phyloP scores from a whole-genome alignment of 2,113 vertebrate species.

The Oreocharis arfaki region DNA sequence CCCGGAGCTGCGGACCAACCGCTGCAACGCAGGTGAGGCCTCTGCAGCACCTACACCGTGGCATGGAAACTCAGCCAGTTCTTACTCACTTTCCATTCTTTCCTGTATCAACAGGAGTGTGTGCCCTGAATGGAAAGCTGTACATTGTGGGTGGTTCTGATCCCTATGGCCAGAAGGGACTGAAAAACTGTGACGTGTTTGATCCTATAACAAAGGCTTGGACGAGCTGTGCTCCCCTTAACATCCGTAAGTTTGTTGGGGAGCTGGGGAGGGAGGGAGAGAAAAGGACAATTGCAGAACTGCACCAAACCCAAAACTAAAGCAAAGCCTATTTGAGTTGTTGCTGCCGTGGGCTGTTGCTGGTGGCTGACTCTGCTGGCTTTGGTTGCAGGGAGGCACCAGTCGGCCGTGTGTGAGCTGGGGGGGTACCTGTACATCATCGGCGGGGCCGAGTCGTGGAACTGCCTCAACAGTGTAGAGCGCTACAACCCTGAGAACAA shows the following conservation, averaged over 20 bases:
- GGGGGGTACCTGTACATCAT: conserved; percentile 90
- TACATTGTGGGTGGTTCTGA: conserved; percentile 96
- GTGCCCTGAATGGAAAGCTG: conserved; percentile 89
- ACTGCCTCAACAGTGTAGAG: conserved; percentile 94
- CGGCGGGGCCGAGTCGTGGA: conserved; percentile 95
- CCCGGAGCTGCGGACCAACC: conserved; percentile 93
- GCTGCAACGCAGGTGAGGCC: conserved; percentile 91
- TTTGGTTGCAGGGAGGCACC: conserved; percentile 85
- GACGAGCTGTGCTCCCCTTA: conserved; percentile 91
- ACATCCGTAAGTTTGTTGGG: conserved; percentile 81
- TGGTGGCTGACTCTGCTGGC: no score
- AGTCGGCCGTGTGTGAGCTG: conserved; percentile 92
- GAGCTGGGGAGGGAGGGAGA: no score
- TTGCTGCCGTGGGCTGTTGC: not conserved
- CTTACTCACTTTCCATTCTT: not conserved
- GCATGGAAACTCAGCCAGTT: rapidly evolving
- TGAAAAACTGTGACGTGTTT: conserved; percentile 97
- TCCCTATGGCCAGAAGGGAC: conserved; percentile 95
- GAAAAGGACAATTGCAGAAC: not conserved
- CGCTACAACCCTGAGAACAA: conserved; percentile 94
- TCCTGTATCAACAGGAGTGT: conserved; percentile 79
- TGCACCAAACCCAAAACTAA: not conserved
- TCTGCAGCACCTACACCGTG: rapidly evolving
- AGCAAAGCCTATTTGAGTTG: rapidly evolving
- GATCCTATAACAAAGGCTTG: conserved; percentile 91